phyloP scores from a whole-genome alignment of 2,797 vertebrate genomes.

The Danio tinwini region DNA sequence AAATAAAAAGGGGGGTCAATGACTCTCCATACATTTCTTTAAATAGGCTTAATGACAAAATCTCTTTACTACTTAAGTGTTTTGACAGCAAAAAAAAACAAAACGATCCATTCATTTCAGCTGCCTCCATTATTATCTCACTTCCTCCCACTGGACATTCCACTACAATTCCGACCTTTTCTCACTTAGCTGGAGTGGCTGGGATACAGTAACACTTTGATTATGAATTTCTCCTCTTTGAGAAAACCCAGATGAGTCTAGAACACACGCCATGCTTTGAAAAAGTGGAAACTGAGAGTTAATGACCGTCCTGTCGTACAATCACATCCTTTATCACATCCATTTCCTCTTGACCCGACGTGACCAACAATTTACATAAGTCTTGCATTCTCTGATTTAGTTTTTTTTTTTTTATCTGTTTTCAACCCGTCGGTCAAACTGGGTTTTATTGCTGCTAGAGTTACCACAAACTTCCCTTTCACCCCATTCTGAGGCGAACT shows the following conservation, averaged over 20 bases:
- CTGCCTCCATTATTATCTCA: conserved; percentile 24
- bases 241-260: conserved; percentile 74
- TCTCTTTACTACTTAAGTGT: conserved; percentile 1
- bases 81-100: neutral
- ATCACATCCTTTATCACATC: conserved; percentile 53
- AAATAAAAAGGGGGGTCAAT: conserved; percentile 6
- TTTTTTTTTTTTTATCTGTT: conserved; percentile 47
- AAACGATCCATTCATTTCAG: conserved; percentile 35
- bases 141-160: conserved; percentile 44
- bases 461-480: conserved; percentile 26
- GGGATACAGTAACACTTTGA: conserved; percentile 48
- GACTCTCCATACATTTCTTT: conserved; percentile 19
- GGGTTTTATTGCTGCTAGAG: conserved; percentile 58
- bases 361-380: conserved; percentile 51
- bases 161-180: conserved; percentile 47
- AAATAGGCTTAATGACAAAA: neutral
- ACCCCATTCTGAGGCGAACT: conserved; percentile 16
- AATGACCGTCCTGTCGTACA: conserved; percentile 76
- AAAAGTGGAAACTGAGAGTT: conserved; percentile 70
- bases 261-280: conserved; percentile 73
- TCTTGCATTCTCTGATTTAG: conserved; percentile 49
- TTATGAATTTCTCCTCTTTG: conserved; percentile 57
- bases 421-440: conserved; percentile 29
- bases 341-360: conserved; percentile 50
- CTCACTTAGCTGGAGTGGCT: conserved; percentile 69